Percentiles rank a stretch among this genome's conserved stretches.
Conservation (phyloP, 2,113 vertebrate species). For the Saccopteryx bilineata region DNA sequence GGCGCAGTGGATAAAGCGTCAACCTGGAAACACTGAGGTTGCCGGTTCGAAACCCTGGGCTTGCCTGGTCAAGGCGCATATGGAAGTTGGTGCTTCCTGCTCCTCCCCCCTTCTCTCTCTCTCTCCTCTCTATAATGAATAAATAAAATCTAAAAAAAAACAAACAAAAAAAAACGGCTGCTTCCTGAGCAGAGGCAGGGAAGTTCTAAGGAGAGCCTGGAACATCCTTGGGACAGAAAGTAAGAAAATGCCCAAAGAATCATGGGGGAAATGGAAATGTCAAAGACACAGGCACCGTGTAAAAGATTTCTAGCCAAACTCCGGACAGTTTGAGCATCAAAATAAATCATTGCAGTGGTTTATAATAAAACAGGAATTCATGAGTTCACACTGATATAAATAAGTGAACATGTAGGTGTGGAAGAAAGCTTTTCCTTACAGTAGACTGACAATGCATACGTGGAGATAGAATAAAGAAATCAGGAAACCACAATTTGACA, state of each 20-base stretch:
- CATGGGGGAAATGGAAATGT: not conserved
- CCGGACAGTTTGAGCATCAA: not conserved
- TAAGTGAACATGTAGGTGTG: not conserved
- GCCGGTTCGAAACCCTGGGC: too few relatives aligned
- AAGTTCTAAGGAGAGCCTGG: not conserved
- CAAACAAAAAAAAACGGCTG: too few relatives aligned
- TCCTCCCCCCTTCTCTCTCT: too few relatives aligned
- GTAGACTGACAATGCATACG: not conserved
- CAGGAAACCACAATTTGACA: constrained; percentile 4
- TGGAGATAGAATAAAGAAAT: not conserved
- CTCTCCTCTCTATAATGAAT: too few relatives aligned
- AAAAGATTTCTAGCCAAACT: not conserved
- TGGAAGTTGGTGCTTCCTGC: too few relatives aligned
- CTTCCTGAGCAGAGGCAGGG: not conserved
- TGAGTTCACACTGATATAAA: not conserved
- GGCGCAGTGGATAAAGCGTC: too few relatives aligned
- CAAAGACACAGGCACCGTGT: not conserved
- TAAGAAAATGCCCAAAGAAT: not conserved
- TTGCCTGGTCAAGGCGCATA: too few relatives aligned
- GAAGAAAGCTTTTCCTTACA: not conserved
- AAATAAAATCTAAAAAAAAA: too few relatives aligned
- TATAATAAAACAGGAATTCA: constrained; percentile 9
- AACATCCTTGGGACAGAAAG: not conserved
- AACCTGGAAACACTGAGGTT: too few relatives aligned
- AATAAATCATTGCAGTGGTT: not conserved